Conservation (phyloP, 2,888 invertebrate genomes). For the Oscheius myriophilus region DNA sequence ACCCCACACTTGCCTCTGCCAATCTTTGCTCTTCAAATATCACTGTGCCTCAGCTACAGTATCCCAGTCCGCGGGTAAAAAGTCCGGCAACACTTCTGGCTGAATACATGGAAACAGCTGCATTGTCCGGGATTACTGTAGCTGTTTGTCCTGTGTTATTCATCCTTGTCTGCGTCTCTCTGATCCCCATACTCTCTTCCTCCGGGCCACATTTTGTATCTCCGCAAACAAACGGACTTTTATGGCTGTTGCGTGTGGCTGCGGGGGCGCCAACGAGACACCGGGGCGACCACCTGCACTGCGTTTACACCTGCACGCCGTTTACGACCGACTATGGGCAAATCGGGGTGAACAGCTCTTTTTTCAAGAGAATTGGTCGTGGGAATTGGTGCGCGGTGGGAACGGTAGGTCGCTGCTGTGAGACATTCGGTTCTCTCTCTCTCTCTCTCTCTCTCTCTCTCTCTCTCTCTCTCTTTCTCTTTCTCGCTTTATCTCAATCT, state of each 20-base stretch:
- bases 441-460: background rate
- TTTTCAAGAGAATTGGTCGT: background rate
- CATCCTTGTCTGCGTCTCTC: constrained; percentile 11
- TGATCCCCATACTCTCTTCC: background rate
- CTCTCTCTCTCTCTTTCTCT: background rate
- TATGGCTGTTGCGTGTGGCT: constrained; percentile 15
- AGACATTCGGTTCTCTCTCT: background rate
- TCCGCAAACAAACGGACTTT: constrained; percentile 32
- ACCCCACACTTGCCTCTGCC: too few species aligned
- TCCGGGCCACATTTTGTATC: constrained; percentile 22
- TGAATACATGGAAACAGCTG: constrained; percentile 21
- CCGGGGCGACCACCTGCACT: constrained; percentile 25
- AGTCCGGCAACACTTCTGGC: background rate
- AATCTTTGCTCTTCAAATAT: too few species aligned
- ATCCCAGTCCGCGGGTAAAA: too few species aligned
- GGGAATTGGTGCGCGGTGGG: background rate
- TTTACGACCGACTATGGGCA: constrained; percentile 15
- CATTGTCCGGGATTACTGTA: constrained; percentile 11
- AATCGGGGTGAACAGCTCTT: background rate
- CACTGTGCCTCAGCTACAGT: too few species aligned
- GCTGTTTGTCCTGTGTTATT: constrained; percentile 21
- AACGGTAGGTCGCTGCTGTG: background rate
- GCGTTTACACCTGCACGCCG: constrained; percentile 22
- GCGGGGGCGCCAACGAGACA: background rate
- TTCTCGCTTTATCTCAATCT: too few species aligned